phyloP scores from a whole-genome alignment of 2,113 vertebrate species.

The Lepisosteus osseus region DNA sequence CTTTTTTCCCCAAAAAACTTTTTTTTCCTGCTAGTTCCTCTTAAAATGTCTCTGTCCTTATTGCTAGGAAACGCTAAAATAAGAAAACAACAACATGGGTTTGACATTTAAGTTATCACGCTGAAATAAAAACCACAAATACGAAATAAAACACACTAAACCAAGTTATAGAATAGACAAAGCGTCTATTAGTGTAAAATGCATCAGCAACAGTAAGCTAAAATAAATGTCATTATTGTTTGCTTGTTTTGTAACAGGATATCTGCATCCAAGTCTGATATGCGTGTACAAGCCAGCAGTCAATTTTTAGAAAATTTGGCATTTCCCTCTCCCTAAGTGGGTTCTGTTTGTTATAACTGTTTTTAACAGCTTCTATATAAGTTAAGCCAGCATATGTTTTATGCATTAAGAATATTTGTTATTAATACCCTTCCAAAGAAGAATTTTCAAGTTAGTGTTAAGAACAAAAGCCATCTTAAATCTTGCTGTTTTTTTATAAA shows the following conservation, averaged over 20 bases:
- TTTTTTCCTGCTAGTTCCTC: constrained; percentile 38
- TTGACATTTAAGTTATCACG: constrained; percentile 59
- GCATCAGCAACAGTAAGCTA: constrained; percentile 51
- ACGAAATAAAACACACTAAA: constrained; percentile 59
- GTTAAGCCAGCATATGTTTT: constrained; percentile 32
- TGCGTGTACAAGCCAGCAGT: constrained; percentile 27
- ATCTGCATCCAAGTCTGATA: constrained; percentile 19
- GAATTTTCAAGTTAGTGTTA: background rate
- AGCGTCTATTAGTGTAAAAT: constrained; percentile 56
- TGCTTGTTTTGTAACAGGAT: constrained; percentile 22
- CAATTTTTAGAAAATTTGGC: constrained; percentile 37
- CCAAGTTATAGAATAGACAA: constrained; percentile 59
- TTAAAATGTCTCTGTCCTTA: constrained; percentile 41
- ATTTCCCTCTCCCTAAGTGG: constrained; percentile 16
- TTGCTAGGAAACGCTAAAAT: constrained; percentile 60
- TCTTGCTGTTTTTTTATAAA: background rate
- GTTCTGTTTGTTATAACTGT: constrained; percentile 24
- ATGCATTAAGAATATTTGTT: constrained; percentile 19
- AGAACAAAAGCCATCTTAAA: background rate
- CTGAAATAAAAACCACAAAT: constrained; percentile 59
- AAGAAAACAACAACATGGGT: constrained; percentile 59
- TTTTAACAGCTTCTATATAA: constrained; percentile 26
- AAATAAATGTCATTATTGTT: constrained; percentile 12
- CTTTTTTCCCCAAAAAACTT: no score
- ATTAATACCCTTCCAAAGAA: background rate